Conservation (phyloP, 1,140 invertebrate genomes). For the Sarcophaga bullata region DNA sequence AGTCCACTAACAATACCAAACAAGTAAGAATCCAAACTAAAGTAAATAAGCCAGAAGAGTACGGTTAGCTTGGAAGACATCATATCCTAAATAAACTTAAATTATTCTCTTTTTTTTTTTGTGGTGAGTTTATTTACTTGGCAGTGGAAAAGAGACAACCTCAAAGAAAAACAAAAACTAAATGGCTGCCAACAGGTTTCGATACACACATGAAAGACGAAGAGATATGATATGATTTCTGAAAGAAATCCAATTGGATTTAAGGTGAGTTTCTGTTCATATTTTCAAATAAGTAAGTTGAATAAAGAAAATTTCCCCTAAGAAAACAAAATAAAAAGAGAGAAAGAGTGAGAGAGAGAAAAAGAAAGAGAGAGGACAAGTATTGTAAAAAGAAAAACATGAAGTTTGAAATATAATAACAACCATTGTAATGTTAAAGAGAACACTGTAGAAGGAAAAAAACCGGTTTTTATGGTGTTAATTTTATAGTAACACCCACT, state of each 20-base stretch:
- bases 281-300: not conserved
- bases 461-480: conserved; percentile 32
- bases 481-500: conserved; percentile 2
- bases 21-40: too few species aligned
- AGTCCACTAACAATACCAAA: not conserved
- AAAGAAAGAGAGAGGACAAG: too few species aligned
- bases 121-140: not conserved
- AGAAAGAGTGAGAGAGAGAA: too few species aligned
- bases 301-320: conserved; percentile 20
- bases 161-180: not conserved
- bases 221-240: not conserved
- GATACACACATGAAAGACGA: not conserved
- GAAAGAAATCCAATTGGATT: conserved; percentile 38
- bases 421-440: too few species aligned
- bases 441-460: not conserved
- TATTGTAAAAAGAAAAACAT: too few species aligned
- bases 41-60: too few species aligned
- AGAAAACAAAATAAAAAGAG: not conserved
- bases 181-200: conserved; percentile 6
- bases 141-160: not conserved
- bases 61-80: too few species aligned
- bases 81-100: too few species aligned
- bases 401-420: too few species aligned
- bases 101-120: not conserved
- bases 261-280: not conserved